A percentile compares a stretch with the other conserved stretches of the same genome.
phyloP scores from a whole-genome alignment of 2,797 vertebrate genomes.

The Danio jaintianensis region DNA sequence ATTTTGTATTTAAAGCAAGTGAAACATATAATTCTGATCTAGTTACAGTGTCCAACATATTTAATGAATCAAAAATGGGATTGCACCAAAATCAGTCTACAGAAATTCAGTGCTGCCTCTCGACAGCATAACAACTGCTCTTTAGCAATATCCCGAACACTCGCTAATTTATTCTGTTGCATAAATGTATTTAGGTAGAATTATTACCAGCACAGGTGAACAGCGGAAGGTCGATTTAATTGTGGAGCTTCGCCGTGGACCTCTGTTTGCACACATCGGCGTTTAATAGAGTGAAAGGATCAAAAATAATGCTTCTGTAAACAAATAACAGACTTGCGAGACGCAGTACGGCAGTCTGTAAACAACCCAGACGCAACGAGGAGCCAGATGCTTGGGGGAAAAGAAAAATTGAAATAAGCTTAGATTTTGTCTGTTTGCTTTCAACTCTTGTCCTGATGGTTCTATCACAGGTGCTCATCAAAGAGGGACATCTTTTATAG shows the following conservation, averaged over 20 bases:
- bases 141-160: constrained; percentile 21
- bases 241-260: background rate
- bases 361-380: constrained; percentile 16
- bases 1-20: background rate
- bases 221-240: constrained; percentile 22
- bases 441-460: constrained; percentile 25
- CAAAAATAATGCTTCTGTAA: constrained; percentile 13
- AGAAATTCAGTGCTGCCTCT: background rate
- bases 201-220: constrained; percentile 16
- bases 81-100: background rate
- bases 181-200: constrained; percentile 32
- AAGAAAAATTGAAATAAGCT: background rate
- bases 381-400: constrained; percentile 14
- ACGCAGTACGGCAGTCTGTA: constrained; percentile 24
- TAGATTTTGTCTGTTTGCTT: constrained; percentile 12
- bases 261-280: constrained; percentile 40
- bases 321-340: constrained; percentile 38
- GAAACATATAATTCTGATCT: background rate
- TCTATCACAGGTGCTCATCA: constrained; percentile 47
- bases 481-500: constrained; percentile 1
- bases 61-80: background rate
- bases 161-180: constrained; percentile 21
- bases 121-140: background rate
- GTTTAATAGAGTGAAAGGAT: constrained; percentile 26
- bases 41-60: background rate